Base-by-base conservation (phyloP, 2,888 invertebrate species). In the Hipparchia semele region DNA sequence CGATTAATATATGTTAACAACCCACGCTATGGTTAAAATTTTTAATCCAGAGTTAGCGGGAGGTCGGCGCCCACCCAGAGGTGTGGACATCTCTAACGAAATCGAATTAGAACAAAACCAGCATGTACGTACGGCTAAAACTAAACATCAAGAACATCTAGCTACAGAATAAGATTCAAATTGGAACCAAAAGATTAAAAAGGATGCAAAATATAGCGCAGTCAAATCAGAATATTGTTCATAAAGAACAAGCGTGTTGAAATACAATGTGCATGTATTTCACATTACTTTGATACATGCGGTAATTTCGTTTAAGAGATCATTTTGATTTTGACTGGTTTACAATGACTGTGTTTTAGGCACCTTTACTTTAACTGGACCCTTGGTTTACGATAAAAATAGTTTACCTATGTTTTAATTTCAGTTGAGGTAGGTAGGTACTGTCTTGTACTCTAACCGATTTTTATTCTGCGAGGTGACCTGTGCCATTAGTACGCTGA, bases 31-130 rank as follows among this genome's bases (percentile, higher is more conserved):
- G 81, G 83, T 89, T 88, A 84, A 82, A 85, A 86, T 81, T 84
- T 88, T 86, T 90, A 88, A 89, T 90, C 84, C 84, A 83, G 82
- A 83, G 85, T 83, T 89, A 85, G 91, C 91, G 88, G 91, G 91
- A 85, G 90, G 82, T 86, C 90, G 84, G 83, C 84, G 90, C 87
- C 92, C 92, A 92, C 92, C 92, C 93, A 91, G 87, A 91, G 91
- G 90, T 90, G 90, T 90, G 86, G 90, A 91, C 91, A 69, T 70
- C 81, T 87, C 83, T 79, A 83, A 89, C 87, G 84, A 91, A 90
- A 91, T 90, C 90, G 86, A 91, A 91, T 90, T 90, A 90, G 86
- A 87, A 85, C 86, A 80, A 80, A 79, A 77, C 78, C 68, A 69
- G n/a, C 51, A 64, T 62, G 53, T 13, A 64, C 6, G 7, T 66